Evolutionary conservation across 2,797 vertebrate species (phyloP), one percentile per base, ranked within the genome.

Genomic region (Takifugu rubripes): DNA sequence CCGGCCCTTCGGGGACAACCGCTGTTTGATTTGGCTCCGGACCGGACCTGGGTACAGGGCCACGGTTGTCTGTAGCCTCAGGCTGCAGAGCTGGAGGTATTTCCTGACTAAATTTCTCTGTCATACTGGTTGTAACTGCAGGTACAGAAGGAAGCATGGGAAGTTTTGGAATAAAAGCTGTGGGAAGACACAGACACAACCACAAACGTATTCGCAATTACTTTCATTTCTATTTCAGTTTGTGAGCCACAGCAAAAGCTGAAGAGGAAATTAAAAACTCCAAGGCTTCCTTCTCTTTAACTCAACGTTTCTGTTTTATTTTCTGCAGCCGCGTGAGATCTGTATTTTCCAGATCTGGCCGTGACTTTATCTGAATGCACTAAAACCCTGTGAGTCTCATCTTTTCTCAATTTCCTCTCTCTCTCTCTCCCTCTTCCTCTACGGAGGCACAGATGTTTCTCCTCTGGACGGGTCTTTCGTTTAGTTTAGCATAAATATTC

Each of bases 21-120:
- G 80, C 83, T 98, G 92, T 99, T 99, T 97, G 93, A 89, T 88
- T 99, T 99, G 97, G 97, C 94, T 75, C 72, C 69, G 52, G 25
- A 77, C 72, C 16, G 72, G 51, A 78, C 81, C 75, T 68, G 80
- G 89, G 88, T 85, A 98, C 94, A 97, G 93, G 91, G 92, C 89
- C 86, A 79, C 88, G 83, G 92, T 95, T 98, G 92, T 99, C 85
- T 88, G 88, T 85, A 82, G 84, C 82, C 82, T 77, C 88, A 77
- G 93, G 86, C 91, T 88, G 89, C 86, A 82, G 89, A 89, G 88
- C 54, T 86, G 91, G 91, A 94, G 93, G 91, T 93, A 96, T 94
- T 93, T 93, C 85, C 84, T 89, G 92, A 87, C 89, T 92, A 88
- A 88, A 90, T 94, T 93, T 92, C 79, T 87, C 84, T 91, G 81